Evolutionary conservation across 1,140 invertebrate genomes (phyloP).

Genomic region (Glossosoma conforme): DNA sequence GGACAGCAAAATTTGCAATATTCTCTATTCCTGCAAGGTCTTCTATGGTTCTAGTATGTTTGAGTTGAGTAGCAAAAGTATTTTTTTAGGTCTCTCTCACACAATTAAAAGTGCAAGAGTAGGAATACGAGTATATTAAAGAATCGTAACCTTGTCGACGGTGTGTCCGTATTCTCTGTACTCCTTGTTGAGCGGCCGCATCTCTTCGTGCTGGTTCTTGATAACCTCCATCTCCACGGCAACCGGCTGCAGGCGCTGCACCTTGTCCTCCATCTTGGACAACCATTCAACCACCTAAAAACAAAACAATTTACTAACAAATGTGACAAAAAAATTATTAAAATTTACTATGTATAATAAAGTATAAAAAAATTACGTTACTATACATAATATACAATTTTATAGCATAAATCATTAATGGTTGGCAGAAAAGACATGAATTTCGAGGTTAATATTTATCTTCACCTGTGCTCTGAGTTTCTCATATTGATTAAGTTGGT

Average conservation of each 20-base stretch:
- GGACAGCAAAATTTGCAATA: no score
- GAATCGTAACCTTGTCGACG: conserved; percentile 68
- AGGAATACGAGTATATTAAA: not conserved
- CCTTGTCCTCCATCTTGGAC: conserved; percentile 67
- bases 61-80: no score
- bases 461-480: conserved; percentile 66
- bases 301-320: not conserved
- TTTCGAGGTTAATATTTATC: no score
- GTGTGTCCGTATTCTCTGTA: conserved; percentile 80
- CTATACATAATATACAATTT: not conserved
- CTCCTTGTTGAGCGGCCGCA: conserved; percentile 86
- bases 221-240: conserved; percentile 83
- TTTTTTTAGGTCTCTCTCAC: no score
- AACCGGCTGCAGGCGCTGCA: conserved; percentile 70
- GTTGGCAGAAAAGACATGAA: no score
- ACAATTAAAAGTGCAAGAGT: not conserved
- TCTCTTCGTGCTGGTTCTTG: conserved; percentile 76
- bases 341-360: conserved; percentile 7
- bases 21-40: no score
- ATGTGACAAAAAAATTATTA: conserved; percentile 5
- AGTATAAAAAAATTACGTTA: not conserved
- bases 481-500: conserved; percentile 82
- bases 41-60: no score
- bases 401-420: not conserved
- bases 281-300: conserved; percentile 76